Base-by-base conservation (phyloP, 1,140 invertebrate species). In the Drosophila nebulosa region DNA sequence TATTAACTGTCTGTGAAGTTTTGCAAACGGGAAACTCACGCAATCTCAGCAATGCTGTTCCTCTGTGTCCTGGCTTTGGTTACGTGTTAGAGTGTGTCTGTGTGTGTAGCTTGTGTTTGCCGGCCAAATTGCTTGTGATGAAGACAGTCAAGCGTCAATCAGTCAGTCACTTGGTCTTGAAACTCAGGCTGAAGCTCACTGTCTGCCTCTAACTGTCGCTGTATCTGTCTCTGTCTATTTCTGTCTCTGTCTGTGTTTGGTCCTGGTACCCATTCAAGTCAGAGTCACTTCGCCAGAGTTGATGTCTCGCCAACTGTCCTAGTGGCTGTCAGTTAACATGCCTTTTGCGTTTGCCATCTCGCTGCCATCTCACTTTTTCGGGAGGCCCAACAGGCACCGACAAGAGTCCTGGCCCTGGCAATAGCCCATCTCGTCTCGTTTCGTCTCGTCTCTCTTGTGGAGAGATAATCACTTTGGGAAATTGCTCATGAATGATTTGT, bases 401-500 rank as follows among this genome's bases (percentile, higher is more conserved):
- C 39, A 42, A 42, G 39, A 42, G 56, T 39, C n/a, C n/a, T 50
- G 62, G 72, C 42, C 69, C 46, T 52, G 64, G 65, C 66, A 26
- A 50, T 64, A 65, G 53, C 42, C 30, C n/a, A n/a, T n/a, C n/a
- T n/a, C n/a, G n/a, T 53, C 61, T 60, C 53, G 39, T 57, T 55
- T 77, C 36, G 64, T 22, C 50, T 64, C 53, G 50, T 63, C 42
- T 66, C 53, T 59, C 76, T 81, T 70, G 64, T 74, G 74, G 74
- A 86, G 81, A 86, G 86, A 86, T 86, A 89, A 90, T 90, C 86
- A 90, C 86, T 89, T 89, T 89, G 86, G 80, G 85, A 85, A 89
- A 88, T 88, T 88, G 83, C 83, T 88, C 83, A 89, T 81, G 86
- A 89, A 90, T 89, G 86, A 89, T 89, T 89, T 89, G 86, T 79